Evolutionary conservation across 1,140 invertebrate genomes (phyloP).

Genomic region (Megalopta genalis): DNA sequence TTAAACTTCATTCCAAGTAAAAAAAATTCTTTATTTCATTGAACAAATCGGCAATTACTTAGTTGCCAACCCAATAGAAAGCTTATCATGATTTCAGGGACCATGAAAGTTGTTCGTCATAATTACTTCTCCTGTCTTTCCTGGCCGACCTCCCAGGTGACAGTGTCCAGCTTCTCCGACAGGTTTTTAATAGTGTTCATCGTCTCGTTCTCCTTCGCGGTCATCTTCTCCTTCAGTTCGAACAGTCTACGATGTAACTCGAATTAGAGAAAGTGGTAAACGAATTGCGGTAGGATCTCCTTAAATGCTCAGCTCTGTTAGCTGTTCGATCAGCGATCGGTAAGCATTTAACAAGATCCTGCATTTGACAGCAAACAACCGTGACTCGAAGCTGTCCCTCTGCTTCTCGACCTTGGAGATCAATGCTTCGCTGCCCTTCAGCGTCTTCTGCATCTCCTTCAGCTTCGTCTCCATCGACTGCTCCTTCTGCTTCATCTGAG

Average conservation of each 20-base stretch:
- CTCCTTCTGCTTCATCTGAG: slow-evolving; percentile 66
- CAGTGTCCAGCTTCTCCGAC: slow-evolving; percentile 46
- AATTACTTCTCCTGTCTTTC: slow-evolving; percentile 55
- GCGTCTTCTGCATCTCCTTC: slow-evolving; percentile 65
- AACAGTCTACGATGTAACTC: slow-evolving; percentile 50
- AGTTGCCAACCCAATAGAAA: no score
- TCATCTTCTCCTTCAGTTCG: slow-evolving; percentile 60
- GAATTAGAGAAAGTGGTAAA: not conserved
- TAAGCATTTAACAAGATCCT: not conserved
- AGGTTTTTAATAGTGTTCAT: slow-evolving; percentile 48
- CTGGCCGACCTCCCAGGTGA: slow-evolving; percentile 25
- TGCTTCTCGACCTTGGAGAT: slow-evolving; percentile 68
- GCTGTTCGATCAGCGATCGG: not conserved
- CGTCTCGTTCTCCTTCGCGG: slow-evolving; percentile 53
- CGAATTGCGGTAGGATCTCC: not conserved
- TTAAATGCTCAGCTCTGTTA: not conserved
- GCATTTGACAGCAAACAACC: slow-evolving; percentile 51
- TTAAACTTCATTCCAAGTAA: no score
- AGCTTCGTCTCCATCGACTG: slow-evolving; percentile 46
- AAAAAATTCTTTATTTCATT: no score
- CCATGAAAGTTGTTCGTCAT: no score
- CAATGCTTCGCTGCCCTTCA: slow-evolving; percentile 61
- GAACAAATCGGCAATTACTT: no score
- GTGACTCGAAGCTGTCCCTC: slow-evolving; percentile 61
- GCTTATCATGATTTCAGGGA: no score